A percentile compares a stretch with the other conserved stretches of the same genome.
These are phyloP conservation scores for Cyprinodon brontotheroides DNA, from an alignment of 2,113 vertebrate species.

Conservation along the genomic window DNA sequence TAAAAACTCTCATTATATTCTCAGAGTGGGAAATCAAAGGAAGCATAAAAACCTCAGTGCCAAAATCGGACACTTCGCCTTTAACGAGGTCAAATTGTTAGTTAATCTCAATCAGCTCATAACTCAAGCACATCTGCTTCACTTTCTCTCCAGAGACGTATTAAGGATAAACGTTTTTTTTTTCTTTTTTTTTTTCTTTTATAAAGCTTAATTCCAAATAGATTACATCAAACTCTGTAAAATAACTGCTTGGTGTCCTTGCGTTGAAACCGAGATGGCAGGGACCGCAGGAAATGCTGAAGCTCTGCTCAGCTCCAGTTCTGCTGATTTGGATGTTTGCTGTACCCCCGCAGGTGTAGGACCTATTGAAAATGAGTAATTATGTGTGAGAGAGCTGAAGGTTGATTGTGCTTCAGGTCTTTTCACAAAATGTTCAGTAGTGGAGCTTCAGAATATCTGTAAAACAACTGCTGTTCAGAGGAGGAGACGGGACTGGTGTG, in stretches of 20 bases:
- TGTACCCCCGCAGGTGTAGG: conserved; percentile 5
- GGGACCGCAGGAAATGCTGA: background rate
- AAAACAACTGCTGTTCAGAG: background rate
- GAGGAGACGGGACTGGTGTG: background rate
- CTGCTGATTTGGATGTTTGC: conserved; percentile 34
- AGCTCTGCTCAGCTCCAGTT: conserved; percentile 11
- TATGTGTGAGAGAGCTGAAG: conserved; percentile 12
- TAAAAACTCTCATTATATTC: too few relatives aligned
- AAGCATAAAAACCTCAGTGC: background rate
- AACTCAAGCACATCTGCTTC: background rate
- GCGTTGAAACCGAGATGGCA: background rate
- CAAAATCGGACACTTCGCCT: background rate
- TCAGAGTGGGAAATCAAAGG: background rate
- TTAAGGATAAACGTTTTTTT: background rate
- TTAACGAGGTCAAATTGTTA: background rate
- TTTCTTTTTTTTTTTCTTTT: too few relatives aligned
- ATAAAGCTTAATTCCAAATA: background rate
- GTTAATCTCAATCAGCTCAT: background rate
- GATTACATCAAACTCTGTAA: conserved; percentile 1
- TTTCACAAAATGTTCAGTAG: background rate
- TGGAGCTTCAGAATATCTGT: background rate
- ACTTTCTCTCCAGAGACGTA: background rate
- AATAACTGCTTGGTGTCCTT: background rate
- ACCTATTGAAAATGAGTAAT: conserved; percentile 20
- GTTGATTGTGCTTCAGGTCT: conserved; percentile 13